Conservation (phyloP, 2,888 invertebrate species). For the Standfussiana lucernea region DNA sequence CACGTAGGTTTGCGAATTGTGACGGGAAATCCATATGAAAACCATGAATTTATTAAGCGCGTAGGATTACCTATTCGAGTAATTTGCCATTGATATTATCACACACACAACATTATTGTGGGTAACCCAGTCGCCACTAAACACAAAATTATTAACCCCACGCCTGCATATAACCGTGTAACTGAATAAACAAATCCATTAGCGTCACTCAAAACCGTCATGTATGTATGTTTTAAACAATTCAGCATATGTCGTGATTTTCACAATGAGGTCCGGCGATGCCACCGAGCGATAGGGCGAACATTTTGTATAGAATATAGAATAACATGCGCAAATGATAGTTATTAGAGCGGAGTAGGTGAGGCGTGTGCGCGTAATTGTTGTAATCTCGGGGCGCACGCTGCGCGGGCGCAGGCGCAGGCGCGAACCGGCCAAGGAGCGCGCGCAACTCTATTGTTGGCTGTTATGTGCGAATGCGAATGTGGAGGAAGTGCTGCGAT, state of each 20-base stretch:
- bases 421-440: constrained; percentile 58
- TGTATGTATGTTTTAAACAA: constrained; percentile 44
- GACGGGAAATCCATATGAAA: background rate
- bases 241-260: constrained; percentile 56
- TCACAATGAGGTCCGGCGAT: constrained; percentile 70
- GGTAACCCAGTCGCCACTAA: background rate
- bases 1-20: background rate
- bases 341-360: constrained; percentile 85
- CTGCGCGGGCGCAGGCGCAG: constrained; percentile 68
- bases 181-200: constrained; percentile 57
- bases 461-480: constrained; percentile 45
- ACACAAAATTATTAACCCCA: constrained; percentile 12
- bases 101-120: background rate
- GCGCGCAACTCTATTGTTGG: constrained; percentile 67
- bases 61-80: background rate
- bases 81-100: background rate
- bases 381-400: constrained; percentile 85
- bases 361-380: constrained; percentile 88
- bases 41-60: background rate
- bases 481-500: constrained; percentile 42
- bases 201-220: constrained; percentile 34
- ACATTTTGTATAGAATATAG: constrained; percentile 86
- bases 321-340: constrained; percentile 90
- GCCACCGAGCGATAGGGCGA: constrained; percentile 82
- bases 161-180: constrained; percentile 31